phyloP scores from a whole-genome alignment of 2,113 vertebrate genomes.

The Phoenicopterus ruber region DNA sequence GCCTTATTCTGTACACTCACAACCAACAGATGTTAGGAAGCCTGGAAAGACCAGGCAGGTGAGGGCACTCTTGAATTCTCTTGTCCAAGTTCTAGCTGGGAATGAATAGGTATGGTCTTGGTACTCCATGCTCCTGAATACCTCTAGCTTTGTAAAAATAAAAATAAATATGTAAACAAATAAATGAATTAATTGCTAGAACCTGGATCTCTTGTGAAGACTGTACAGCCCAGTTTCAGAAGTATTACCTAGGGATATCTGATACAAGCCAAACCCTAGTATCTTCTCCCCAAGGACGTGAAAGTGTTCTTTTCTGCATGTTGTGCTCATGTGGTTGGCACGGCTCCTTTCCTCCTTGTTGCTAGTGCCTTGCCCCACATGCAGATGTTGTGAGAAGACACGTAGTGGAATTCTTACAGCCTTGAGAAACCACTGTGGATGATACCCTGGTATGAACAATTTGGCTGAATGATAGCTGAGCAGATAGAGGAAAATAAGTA shows the following conservation, averaged over 20 bases:
- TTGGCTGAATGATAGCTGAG: background rate
- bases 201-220: background rate
- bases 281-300: background rate
- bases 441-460: background rate
- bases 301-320: background rate
- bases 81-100: background rate
- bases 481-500: background rate
- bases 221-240: background rate
- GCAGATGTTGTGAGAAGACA: background rate
- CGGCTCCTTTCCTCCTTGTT: background rate
- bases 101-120: background rate
- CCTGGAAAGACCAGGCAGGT: background rate
- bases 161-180: background rate
- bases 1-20: background rate
- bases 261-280: background rate
- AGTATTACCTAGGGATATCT: background rate
- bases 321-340: background rate
- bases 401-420: background rate
- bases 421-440: background rate
- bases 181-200: background rate
- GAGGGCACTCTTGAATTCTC: background rate
- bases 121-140: background rate
- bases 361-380: background rate
- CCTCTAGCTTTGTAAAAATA: background rate
- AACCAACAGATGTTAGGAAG: background rate